Evolutionary conservation across 2,113 vertebrate species (phyloP).

Genomic region (Gobiocypris rarus): DNA sequence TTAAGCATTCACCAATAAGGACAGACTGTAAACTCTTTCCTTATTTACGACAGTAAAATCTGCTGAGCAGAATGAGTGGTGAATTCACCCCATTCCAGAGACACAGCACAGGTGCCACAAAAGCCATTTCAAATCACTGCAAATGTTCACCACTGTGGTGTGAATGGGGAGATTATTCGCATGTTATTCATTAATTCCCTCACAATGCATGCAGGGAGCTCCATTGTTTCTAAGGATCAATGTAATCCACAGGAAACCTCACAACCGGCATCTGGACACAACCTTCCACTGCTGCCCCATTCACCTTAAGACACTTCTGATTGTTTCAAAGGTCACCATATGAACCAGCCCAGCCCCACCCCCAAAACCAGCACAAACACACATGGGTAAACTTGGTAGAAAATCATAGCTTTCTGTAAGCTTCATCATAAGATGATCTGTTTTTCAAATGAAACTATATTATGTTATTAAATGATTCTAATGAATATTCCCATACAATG

Average conservation of each 20-base stretch:
- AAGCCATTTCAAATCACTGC: not conserved
- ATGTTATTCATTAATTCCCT: conserved; percentile 61
- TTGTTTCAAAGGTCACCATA: conserved; percentile 71
- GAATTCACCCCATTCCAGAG: not conserved
- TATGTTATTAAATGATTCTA: not conserved
- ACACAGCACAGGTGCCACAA: not conserved
- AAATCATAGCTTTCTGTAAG: not conserved
- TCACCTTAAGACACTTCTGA: conserved; percentile 56
- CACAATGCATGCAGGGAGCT: conserved; percentile 48
- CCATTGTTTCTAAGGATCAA: conserved; percentile 73
- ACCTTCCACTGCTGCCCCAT: conserved; percentile 49
- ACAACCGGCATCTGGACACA: conserved; percentile 53
- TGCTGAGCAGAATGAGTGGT: too few relatives aligned
- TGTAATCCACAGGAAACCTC: conserved; percentile 64
- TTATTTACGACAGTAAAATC: not conserved
- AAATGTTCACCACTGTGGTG: conserved; percentile 4
- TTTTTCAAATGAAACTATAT: not conserved
- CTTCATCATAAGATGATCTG: not conserved
- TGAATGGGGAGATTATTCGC: conserved; percentile 46
- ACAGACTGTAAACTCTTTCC: not conserved
- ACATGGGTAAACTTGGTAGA: not conserved
- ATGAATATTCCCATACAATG: not conserved
- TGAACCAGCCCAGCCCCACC: conserved; percentile 43
- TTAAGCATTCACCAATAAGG: not conserved
- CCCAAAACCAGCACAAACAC: not conserved